Base-by-base conservation (phyloP, 1,140 invertebrate species). In the Cydia strobilella region DNA sequence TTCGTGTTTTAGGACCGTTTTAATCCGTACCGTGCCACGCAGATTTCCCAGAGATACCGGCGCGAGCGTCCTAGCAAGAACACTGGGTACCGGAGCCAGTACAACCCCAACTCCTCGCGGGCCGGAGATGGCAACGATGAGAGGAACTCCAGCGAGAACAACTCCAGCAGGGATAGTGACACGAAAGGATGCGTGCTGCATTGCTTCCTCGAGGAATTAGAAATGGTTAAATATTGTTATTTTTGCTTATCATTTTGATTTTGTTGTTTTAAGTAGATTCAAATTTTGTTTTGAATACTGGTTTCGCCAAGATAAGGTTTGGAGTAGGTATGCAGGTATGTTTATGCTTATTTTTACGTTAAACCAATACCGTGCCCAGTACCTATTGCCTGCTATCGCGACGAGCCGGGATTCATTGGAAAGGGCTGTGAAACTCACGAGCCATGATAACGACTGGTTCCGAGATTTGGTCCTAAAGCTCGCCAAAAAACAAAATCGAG, bases 171-270 rank as follows among this genome's bases (percentile, higher is more conserved):
- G 18, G 80, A 84, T 63, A 74, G 75, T 2, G 84, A 84, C 18
- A 75, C 63, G 7, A 89, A 87, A 74, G 85, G 88, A 3, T 94
- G 94, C 78, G 90, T 94, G 3, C 79, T 94, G 35, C 93, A 94
- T 76, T 94, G 94, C 74, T 94, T 94, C 76, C 87, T 94, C 76
- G 93, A 94, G 76, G 90, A 94, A 77, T 80, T 94, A 76, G 92
- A 94, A 76, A 94, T 94, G 93, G 94, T 93, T 83, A 81, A 78
- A 74, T 76, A 63, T 31, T 54, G 13, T 35, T 62, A 66, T 42
- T 69, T 71, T 18, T 54, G 31, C n/a, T 45, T 10, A 31, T 66
- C 18, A 31, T 13, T 20, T 9, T 54, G 7, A 18, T n/a, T 54
- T 54, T 54, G 51, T 18, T 54, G 45, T 48, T n/a, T n/a, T n/a